Evolutionary conservation across 1,140 invertebrate species (phyloP), one percentile per base, ranked within the genome.

Genomic region (Drosophila asahinai): DNA sequence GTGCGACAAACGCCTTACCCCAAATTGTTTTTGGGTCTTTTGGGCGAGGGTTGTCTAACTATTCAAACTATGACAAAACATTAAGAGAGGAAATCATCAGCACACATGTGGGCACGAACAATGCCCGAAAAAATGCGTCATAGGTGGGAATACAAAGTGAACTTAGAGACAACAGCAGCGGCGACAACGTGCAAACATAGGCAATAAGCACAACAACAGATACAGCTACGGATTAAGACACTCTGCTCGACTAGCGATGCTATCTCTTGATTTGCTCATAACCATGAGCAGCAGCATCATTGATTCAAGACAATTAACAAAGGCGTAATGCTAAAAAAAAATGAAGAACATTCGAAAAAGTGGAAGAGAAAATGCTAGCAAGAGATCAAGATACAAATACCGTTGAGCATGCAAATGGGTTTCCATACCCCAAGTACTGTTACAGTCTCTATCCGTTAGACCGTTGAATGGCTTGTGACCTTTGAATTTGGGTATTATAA

Each of bases 301-400:
- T 70, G 74, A 77, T 77, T 57, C 63, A 19, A 77, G 51, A 77
- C 63, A 77, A 77, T 77, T 55, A 77, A 77, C 73, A 40, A 27
- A 30, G 33, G 58, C 55, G 55, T 54, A 73, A 51, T 59, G 55
- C 38, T 17, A 42, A 27, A 49, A 19, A 27, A 55, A 14, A 55
- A 15, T 30, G n/a, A 22, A 49, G 38, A 71, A 47, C 27, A 49
- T 68, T 36, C 40, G 57, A 71, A 71, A 71, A 2, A 36, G 66
- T 42, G 47, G 6, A 40, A 66, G 25, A 42, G 38, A 19, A 52
- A 19, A 36, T 55, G 27, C 22, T 22, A 25, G 33, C 38, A 22
- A 59, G 36, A 49, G 48, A 77, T 77, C 22, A 55, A 77, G 42
- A 77, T 61, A 67, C 73, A 30, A 48, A 48, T 48, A 25, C n/a